Evolutionary conservation across 2,888 invertebrate species (phyloP), one percentile per base, ranked within the genome.

Genomic region (Exephanes ischioxanthus): DNA sequence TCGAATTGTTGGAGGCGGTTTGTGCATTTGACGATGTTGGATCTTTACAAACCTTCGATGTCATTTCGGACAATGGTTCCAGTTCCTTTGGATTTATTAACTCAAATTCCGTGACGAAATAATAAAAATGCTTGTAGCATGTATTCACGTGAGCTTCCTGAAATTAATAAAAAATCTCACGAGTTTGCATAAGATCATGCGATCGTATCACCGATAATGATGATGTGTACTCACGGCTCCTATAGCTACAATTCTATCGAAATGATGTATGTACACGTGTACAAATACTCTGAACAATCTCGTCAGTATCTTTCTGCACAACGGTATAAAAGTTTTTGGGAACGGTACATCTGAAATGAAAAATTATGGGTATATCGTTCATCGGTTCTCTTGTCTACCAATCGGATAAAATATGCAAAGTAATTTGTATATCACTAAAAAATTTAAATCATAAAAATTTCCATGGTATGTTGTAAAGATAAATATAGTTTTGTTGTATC

Each of bases 221-320:
- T 58, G 4, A 26, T 63, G 26, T 16, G 1, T 90, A 95, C 97
- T 96, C 95, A 98, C 98, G 51, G 98, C 98, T 89, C 98, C 97
- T 90, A 98, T 97, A 66, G 97, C 96, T 33, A 97, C 97, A 86
- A 98, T 95, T 90, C 97, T 96, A 93, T 98, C 98, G 94, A 98
- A 99, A 94, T 98, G 98, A 94, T 98, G 98, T 87, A 98, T 98
- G 93, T 98, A 98, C 63, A 98, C 98, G 94, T 98, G 98, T 0
- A 98, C 98, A 94, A 98, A 98, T 3, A 98, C 98, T 88, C 98
- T 95, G 94, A 98, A 98, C 63, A 98, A 94, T 72, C 98, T 95
- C 0, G 98, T 98, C 89, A 98, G 94, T 87, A 98, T 98, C 94
- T 98, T 98, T 90, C 97, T 96, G 92, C 98, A 97, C 16, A 97